Conservation (phyloP, 1,140 invertebrate genomes). For the Drosophila nigrodunni region DNA sequence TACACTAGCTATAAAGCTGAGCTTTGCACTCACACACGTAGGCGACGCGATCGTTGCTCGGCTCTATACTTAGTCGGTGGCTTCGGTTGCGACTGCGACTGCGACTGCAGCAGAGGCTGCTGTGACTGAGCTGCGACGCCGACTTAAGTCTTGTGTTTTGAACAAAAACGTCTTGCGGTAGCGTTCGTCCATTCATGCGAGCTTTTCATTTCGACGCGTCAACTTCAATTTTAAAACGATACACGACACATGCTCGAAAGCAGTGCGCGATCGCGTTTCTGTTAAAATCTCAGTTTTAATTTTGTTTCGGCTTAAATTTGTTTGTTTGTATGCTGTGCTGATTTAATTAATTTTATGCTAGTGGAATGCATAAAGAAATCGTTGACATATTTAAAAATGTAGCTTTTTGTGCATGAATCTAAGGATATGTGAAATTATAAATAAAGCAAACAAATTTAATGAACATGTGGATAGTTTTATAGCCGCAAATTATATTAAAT, state of each 20-base stretch:
- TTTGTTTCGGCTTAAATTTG: slow-evolving; percentile 9
- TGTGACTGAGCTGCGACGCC: slow-evolving; percentile 40
- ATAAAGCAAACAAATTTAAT: slow-evolving; percentile 2
- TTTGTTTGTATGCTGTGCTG: slow-evolving; percentile 15
- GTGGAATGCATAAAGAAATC: background rate
- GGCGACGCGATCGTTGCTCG: slow-evolving; percentile 13
- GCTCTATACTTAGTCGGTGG: slow-evolving; percentile 70
- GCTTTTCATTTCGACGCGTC: slow-evolving; percentile 84
- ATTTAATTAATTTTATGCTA: slow-evolving; percentile 26
- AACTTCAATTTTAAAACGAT: slow-evolving; percentile 69
- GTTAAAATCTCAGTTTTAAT: slow-evolving; percentile 12
- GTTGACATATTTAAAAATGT: slow-evolving; percentile 1
- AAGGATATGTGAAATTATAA: background rate
- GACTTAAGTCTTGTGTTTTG: slow-evolving; percentile 66
- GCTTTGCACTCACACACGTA: slow-evolving; percentile 43
- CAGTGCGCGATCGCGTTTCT: slow-evolving; percentile 61
- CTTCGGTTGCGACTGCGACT: slow-evolving; percentile 25
- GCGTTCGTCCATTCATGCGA: slow-evolving; percentile 83
- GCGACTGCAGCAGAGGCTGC: slow-evolving; percentile 27
- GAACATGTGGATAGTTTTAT: slow-evolving; percentile 13
- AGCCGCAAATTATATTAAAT: slow-evolving; percentile 1
- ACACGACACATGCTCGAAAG: slow-evolving; percentile 75
- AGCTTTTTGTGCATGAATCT: slow-evolving; percentile 3
- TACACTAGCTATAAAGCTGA: slow-evolving; percentile 20
- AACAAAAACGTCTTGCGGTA: slow-evolving; percentile 84